These are phyloP conservation scores for Drosophila seguyi DNA, from an alignment of 1,140 invertebrate species.

Conservation along the genomic window DNA sequence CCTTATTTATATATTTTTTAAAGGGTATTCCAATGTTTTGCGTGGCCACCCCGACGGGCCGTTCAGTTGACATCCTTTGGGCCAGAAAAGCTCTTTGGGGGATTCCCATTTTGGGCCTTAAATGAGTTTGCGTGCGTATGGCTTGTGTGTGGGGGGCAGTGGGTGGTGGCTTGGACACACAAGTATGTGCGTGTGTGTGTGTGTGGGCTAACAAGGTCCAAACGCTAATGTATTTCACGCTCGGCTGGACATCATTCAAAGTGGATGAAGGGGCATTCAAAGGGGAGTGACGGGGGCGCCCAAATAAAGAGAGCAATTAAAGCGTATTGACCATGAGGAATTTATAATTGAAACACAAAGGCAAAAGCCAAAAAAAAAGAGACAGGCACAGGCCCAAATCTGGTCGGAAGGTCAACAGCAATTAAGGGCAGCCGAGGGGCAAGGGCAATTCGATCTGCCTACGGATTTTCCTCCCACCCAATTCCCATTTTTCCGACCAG, in stretches of 20 bases:
- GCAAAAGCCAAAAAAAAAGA: slow-evolving; percentile 38
- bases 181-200: slow-evolving; percentile 14
- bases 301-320: slow-evolving; percentile 81
- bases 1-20: not conserved
- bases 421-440: slow-evolving; percentile 55
- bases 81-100: slow-evolving; percentile 44
- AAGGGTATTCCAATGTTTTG: slow-evolving; percentile 25
- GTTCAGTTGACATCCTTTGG: slow-evolving; percentile 39
- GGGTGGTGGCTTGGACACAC: not conserved
- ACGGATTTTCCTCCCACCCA: not conserved
- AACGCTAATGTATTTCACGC: slow-evolving; percentile 61
- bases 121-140: slow-evolving; percentile 66
- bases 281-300: slow-evolving; percentile 17
- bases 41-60: no score
- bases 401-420: slow-evolving; percentile 66
- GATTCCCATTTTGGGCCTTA: slow-evolving; percentile 65
- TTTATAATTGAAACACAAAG: slow-evolving; percentile 80
- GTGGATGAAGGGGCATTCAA: slow-evolving; percentile 6
- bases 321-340: slow-evolving; percentile 81
- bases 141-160: slow-evolving; percentile 6
- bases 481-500: slow-evolving; percentile 32
- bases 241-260: slow-evolving; percentile 42
- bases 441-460: slow-evolving; percentile 36
- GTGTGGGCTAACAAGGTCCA: slow-evolving; percentile 52
- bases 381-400: slow-evolving; percentile 47